Evolutionary conservation across 2,113 vertebrate species (phyloP).

Genomic region (Rhynchomys soricoides): DNA sequence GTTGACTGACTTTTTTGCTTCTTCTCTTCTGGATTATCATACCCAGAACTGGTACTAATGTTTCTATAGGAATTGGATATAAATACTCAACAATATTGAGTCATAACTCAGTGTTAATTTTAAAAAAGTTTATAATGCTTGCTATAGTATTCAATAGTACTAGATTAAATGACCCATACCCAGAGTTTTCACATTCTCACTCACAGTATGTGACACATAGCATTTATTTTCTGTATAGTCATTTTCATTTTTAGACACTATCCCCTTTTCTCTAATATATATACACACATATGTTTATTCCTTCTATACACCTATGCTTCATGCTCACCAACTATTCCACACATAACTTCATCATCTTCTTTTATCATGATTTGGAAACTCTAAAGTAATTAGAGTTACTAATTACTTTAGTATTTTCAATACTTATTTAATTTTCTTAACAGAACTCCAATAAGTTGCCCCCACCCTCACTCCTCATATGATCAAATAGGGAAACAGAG

Average conservation of each 20-base stretch:
- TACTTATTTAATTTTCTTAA: constrained; percentile 71
- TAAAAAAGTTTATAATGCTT: not conserved
- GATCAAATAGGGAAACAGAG: constrained; percentile 47
- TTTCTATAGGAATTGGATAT: not conserved
- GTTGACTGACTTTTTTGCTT: not conserved
- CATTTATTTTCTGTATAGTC: not conserved
- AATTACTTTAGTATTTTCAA: constrained; percentile 51
- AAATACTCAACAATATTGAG: not conserved
- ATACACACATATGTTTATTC: too few species aligned
- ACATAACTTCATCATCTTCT: constrained; percentile 8
- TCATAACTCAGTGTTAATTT: not conserved
- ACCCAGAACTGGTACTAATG: not conserved
- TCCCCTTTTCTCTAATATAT: not conserved
- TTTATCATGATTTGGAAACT: constrained; percentile 48
- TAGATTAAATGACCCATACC: not conserved
- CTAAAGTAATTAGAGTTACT: constrained; percentile 49
- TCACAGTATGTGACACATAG: not conserved
- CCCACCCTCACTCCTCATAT: constrained; percentile 13
- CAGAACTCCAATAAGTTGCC: constrained; percentile 58
- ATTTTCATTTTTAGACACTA: not conserved
- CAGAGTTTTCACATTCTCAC: not conserved
- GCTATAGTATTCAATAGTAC: not conserved
- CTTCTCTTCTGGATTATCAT: not conserved
- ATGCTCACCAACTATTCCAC: not conserved
- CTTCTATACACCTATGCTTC: not conserved